These are phyloP conservation scores for Myotis pilosus DNA, from an alignment of 2,797 vertebrate genomes.

Conservation along the genomic window DNA sequence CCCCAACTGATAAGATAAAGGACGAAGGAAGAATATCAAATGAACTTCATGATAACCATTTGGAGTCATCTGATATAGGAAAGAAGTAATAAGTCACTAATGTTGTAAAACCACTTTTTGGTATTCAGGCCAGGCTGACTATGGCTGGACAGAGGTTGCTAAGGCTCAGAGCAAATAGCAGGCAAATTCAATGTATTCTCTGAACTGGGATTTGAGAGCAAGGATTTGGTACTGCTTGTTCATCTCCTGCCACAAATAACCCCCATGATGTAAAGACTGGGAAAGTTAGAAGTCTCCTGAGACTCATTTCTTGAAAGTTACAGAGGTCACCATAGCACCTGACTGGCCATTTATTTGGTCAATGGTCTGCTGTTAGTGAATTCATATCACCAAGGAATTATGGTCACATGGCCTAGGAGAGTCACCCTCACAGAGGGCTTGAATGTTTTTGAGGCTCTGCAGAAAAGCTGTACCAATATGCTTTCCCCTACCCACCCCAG, in stretches of 20 bases:
- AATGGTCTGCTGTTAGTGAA: not conserved
- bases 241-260: not conserved
- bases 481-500: not conserved
- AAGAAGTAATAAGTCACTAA: not conserved
- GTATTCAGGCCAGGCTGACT: not conserved
- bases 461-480: not conserved
- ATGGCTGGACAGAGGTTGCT: not conserved
- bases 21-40: not conserved
- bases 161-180: not conserved
- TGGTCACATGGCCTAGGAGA: not conserved
- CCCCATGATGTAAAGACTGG: not conserved
- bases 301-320: not conserved
- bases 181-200: not conserved
- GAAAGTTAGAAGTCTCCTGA: not conserved
- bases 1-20: conserved; percentile 4
- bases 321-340: not conserved
- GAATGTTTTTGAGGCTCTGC: not conserved
- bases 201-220: conserved; percentile 2
- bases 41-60: not conserved
- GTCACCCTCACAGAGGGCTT: not conserved
- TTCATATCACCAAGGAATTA: not conserved
- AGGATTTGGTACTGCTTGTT: not conserved
- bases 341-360: not conserved
- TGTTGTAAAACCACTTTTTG: not conserved
- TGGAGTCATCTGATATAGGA: conserved; percentile 6